phyloP scores from a whole-genome alignment of 2,113 vertebrate species.

The Phylloscopus trochiloides region DNA sequence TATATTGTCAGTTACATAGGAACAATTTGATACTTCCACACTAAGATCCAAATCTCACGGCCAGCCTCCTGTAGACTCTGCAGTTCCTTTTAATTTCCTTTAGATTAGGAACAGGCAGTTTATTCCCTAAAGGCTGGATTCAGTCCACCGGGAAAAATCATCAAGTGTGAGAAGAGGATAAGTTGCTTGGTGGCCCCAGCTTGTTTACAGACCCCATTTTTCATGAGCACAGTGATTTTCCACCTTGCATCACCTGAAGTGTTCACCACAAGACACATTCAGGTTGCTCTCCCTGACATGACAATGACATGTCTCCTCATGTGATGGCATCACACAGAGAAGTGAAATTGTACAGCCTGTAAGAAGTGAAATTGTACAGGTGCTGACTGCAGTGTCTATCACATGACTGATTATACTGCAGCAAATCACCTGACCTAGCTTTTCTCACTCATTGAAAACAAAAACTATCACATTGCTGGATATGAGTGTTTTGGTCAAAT shows the following conservation, averaged over 20 bases:
- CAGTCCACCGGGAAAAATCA: neutral
- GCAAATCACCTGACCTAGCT: neutral
- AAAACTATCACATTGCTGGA: neutral
- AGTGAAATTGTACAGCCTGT: neutral
- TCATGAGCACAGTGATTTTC: neutral
- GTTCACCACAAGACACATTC: neutral
- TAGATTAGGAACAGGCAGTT: neutral
- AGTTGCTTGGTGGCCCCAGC: neutral
- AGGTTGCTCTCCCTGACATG: neutral
- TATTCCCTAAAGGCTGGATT: neutral
- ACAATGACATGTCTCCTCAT: accelerated
- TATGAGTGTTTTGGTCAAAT: neutral
- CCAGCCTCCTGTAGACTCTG: neutral
- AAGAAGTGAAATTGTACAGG: neutral
- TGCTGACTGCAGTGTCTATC: neutral
- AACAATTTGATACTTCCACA: neutral
- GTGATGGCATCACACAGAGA: neutral
- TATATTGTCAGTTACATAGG: neutral
- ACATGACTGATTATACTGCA: neutral
- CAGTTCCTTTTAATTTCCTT: neutral
- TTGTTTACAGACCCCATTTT: neutral
- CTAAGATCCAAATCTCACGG: neutral
- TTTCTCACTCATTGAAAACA: neutral
- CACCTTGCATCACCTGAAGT: neutral
- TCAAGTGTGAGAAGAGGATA: neutral